phyloP scores from a whole-genome alignment of 1,140 invertebrate species.

The Zaprionus camerounensis region DNA sequence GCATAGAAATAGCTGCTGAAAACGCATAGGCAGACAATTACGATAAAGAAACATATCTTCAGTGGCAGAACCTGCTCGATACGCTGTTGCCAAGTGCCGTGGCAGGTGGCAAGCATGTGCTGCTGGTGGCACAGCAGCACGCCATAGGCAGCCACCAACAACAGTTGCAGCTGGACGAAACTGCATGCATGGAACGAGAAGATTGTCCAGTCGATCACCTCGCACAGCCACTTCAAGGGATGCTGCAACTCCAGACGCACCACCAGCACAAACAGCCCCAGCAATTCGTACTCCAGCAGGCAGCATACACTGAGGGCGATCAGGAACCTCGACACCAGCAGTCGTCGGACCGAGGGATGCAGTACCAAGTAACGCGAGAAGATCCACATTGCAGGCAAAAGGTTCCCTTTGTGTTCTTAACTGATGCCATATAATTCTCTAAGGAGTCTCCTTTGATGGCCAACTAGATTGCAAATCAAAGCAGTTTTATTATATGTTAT shows the following conservation, averaged over 20 bases:
- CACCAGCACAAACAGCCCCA: constrained; percentile 22
- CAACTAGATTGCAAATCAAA: not conserved
- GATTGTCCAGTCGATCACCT: not conserved
- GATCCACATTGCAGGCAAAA: not conserved
- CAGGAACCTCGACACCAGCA: constrained; percentile 33
- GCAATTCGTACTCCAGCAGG: constrained; percentile 27
- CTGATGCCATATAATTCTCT: not conserved
- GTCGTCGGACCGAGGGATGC: not conserved
- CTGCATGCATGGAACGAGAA: constrained; percentile 1
- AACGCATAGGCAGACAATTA: constrained; percentile 3
- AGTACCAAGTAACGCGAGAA: not conserved
- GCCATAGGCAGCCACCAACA: constrained; percentile 22
- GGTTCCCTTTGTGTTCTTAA: not conserved
- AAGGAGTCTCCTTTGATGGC: not conserved
- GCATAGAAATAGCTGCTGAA: constrained; percentile 33
- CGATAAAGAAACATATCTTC: not conserved
- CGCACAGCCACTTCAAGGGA: not conserved
- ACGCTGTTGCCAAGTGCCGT: not conserved
- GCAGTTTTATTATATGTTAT: not conserved
- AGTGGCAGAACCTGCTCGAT: constrained; percentile 4
- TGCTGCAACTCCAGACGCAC: not conserved
- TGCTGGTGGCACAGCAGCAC: constrained; percentile 35
- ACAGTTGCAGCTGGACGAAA: not conserved
- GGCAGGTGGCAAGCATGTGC: constrained; percentile 21
- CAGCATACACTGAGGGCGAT: constrained; percentile 16